Evolutionary conservation across 2,113 vertebrate genomes (phyloP), one percentile per base, ranked within the genome.

Genomic region (Cyprinus carpio): DNA sequence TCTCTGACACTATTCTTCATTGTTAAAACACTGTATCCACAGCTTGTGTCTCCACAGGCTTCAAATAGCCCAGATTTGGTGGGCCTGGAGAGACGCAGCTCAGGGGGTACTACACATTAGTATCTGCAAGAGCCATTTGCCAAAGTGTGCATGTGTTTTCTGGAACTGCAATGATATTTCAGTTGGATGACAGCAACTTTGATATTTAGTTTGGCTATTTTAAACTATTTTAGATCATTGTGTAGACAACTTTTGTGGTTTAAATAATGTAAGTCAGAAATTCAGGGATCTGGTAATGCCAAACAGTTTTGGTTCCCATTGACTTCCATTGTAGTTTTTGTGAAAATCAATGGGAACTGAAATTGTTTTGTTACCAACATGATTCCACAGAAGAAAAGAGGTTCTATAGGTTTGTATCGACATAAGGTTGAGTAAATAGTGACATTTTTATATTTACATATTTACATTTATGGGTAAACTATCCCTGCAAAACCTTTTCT

Each of bases 11-110:
- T 90, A 94, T 94, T 92, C 90, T 92, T 95, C 93, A 94, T 86
- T 88, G 93, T 92, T 92, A 86, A 88, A 91, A 86, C 90, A 88
- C 90, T 93, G 93, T 93, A 92, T 93, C 94, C 92, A 94, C 93
- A 95, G 92, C 93, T 94, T 94, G 92, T 89, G 88, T 93, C 94
- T 93, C 91, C 75, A 76, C 88, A 81, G 90, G 92, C 90, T 91
- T 93, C 92, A 92, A 92, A 92, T 90, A 90, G 90, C 90, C 92
- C 94, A 93, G 92, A 93, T 93, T 92, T 91, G 86, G 87, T 87
- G 81, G 81, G 89, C 92, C 89, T 87, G 91, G 90, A 87, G 91
- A 88, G 91, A 80, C 80, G 71, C 62, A 23, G 75, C 25, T 82
- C 51, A 23, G 85, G 76, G 60, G 87, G 89, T 27, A 81, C 40